These are phyloP conservation scores for Phalacrocorax pelagicus DNA, from an alignment of 2,113 vertebrate genomes.

Conservation along the genomic window DNA sequence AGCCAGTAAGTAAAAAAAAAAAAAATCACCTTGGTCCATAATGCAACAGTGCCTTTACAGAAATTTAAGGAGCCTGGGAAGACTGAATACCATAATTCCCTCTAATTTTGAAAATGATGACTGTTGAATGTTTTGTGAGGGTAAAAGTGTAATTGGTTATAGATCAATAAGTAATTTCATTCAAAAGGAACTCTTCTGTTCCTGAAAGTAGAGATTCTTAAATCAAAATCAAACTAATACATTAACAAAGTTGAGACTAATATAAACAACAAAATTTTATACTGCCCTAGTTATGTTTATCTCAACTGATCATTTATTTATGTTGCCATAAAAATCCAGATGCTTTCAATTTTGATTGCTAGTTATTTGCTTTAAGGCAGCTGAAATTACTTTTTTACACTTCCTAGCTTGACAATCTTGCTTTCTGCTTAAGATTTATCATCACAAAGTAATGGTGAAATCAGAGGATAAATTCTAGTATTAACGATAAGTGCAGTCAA, in stretches of 20 bases:
- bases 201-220: conserved; percentile 43
- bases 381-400: conserved; percentile 49
- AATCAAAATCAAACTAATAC: conserved; percentile 53
- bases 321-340: conserved; percentile 62
- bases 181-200: conserved; percentile 49
- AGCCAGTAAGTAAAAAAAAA: not conserved
- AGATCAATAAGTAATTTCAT: conserved; percentile 75
- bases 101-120: conserved; percentile 62
- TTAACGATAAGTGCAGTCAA: conserved; percentile 19
- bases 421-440: conserved; percentile 54
- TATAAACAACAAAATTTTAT: conserved; percentile 53
- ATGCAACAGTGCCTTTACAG: not conserved
- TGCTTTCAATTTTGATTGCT: conserved; percentile 58
- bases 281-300: conserved; percentile 50
- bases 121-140: conserved; percentile 47
- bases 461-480: not conserved
- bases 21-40: not conserved
- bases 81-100: not conserved
- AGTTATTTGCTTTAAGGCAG: conserved; percentile 61
- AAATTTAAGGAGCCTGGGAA: not conserved
- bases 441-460: conserved; percentile 5
- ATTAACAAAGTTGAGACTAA: conserved; percentile 58
- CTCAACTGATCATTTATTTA: conserved; percentile 72
- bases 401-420: conserved; percentile 29
- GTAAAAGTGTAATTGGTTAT: conserved; percentile 66